These are phyloP conservation scores for Pangasius larnaudii DNA, from an alignment of 2,797 vertebrate genomes.

Conservation along the genomic window DNA sequence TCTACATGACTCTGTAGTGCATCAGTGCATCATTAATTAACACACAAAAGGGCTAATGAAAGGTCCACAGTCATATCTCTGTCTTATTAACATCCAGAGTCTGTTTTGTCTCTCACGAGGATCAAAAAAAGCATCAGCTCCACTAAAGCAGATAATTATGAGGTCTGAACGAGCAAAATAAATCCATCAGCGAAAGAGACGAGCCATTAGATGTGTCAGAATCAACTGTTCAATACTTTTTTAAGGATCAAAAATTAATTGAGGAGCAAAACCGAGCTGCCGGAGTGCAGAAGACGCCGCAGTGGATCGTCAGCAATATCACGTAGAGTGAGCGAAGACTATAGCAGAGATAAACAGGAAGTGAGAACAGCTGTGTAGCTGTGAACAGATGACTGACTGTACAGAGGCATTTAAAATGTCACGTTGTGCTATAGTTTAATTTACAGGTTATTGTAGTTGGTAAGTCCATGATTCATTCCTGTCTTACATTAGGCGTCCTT, in stretches of 20 bases:
- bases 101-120: background rate
- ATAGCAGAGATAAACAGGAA: background rate
- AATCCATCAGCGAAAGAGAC: background rate
- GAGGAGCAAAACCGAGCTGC: background rate
- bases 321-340: background rate
- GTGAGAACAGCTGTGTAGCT: no score
- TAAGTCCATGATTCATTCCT: conserved; percentile 8
- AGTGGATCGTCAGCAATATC: background rate
- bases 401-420: background rate
- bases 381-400: background rate
- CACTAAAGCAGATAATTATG: background rate
- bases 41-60: background rate
- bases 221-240: background rate
- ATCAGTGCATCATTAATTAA: background rate
- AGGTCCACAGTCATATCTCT: background rate
- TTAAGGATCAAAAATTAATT: background rate
- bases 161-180: conserved; percentile 11
- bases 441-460: background rate
- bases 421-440: background rate
- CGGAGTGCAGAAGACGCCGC: background rate
- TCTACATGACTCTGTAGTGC: background rate
- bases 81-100: background rate
- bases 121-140: background rate
- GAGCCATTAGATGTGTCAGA: background rate
- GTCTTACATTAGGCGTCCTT: background rate